Conservation (phyloP, 2,797 vertebrate species). For the Myiotriccus ornatus region DNA sequence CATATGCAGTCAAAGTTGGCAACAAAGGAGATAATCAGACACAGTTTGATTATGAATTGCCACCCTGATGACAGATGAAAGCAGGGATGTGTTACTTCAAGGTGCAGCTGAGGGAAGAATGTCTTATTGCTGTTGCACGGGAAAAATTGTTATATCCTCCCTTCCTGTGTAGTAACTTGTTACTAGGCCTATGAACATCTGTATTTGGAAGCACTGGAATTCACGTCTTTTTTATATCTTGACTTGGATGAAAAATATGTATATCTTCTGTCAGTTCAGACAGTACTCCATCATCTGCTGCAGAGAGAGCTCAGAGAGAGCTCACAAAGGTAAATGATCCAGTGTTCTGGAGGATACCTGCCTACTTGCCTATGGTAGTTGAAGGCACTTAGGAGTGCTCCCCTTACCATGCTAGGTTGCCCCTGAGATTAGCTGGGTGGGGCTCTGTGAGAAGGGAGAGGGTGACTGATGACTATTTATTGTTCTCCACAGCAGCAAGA, state of each 20-base stretch:
- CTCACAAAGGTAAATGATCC: not conserved
- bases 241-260: not conserved
- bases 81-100: not conserved
- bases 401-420: not conserved
- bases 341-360: not conserved
- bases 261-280: not conserved
- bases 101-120: not conserved
- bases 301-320: not conserved
- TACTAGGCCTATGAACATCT: not conserved
- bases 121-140: not conserved
- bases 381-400: not conserved
- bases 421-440: not conserved
- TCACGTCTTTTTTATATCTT: not conserved
- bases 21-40: not conserved
- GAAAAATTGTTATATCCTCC: not conserved
- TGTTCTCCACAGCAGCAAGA: slow-evolving; percentile 15
- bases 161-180: not conserved
- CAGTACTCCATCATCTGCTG: not conserved
- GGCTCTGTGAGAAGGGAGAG: not conserved
- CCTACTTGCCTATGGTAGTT: not conserved
- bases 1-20: not conserved
- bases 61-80: not conserved
- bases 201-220: not conserved
- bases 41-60: not conserved
- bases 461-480: not conserved